Evolutionary conservation across 2,888 invertebrate species (phyloP), one percentile per base, ranked within the genome.

Genomic region (Dromius quadrimaculatus): DNA sequence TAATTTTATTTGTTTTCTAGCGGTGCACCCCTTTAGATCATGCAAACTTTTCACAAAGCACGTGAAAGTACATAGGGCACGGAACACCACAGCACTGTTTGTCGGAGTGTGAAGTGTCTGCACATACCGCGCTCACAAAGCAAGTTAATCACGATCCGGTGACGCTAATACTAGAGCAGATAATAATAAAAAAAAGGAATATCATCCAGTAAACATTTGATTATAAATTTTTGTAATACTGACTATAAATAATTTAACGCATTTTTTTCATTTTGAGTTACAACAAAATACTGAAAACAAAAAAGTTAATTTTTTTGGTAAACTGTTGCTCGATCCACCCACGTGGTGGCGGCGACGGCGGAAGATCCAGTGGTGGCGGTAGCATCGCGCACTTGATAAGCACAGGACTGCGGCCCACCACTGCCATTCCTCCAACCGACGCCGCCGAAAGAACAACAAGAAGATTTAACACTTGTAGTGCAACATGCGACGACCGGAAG

Each of bases 381-480:
- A 23, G 47, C 22, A 23, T 4, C 47, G 47, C 47, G 11, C 11
- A n/a, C 41, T 47, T 47, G 47, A 47, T 47, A 47, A 47, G 47
- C 22, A 47, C 47, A 23, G 47, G 47, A 23, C 47, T 20, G 2
- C 47, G 13, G 20, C n/a, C 5, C 47, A 23, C 47, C 15, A 22
- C 47, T n/a, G 47, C 47, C 47, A 47, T 47, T 47, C 47, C 22
- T 11, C 47, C n/a, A n/a, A n/a, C n/a, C n/a, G n/a, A n/a, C n/a
- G 45, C 9, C 47, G 2, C 47, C 47, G 13, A 20, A n/a, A 47
- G 22, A 47, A 28, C n/a, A 32, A 15, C 34, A 57, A n/a, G 17
- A 9, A 47, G 22, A 32, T n/a, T n/a, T n/a, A n/a, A n/a, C n/a
- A n/a, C n/a, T n/a, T n/a, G n/a, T 6, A 57, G 34, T 32, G 20